Percentiles rank a stretch among this genome's conserved stretches.
These are phyloP conservation scores for Mus spicilegus DNA, from an alignment of 2,113 vertebrate species.

Conservation along the genomic window DNA sequence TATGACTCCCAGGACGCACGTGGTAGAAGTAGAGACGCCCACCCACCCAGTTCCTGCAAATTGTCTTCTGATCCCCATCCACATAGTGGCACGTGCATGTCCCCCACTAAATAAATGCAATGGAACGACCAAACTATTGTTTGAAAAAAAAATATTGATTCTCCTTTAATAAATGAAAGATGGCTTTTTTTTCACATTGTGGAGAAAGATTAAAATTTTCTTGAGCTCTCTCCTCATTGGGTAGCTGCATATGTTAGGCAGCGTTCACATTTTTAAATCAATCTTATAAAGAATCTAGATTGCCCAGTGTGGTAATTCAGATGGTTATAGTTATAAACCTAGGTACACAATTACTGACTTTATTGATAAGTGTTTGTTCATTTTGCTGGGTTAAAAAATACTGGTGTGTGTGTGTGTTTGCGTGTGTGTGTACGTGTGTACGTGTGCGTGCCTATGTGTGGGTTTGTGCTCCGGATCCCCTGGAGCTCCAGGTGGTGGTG, in stretches of 20 bases:
- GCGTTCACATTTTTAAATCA: neutral
- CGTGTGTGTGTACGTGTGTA: no score
- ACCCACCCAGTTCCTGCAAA: neutral
- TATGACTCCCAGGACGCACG: neutral
- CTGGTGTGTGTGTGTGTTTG: neutral
- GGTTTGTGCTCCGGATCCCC: neutral
- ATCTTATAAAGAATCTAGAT: neutral
- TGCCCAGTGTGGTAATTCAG: neutral
- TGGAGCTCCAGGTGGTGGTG: neutral
- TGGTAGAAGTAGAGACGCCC: neutral
- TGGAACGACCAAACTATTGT: neutral
- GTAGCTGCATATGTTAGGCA: no score
- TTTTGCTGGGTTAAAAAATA: neutral
- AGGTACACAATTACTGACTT: neutral
- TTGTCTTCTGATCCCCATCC: neutral
- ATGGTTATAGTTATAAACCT: neutral
- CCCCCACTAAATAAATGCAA: neutral
- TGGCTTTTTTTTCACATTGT: neutral
- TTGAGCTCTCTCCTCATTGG: neutral
- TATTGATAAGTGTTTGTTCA: neutral
- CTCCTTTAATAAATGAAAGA: neutral
- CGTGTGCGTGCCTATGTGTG: neutral
- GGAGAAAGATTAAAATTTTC: neutral
- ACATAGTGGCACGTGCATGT: neutral
- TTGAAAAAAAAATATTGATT: neutral